phyloP scores from a whole-genome alignment of 2,113 vertebrate species.

The Epinephelus cyanopodus region DNA sequence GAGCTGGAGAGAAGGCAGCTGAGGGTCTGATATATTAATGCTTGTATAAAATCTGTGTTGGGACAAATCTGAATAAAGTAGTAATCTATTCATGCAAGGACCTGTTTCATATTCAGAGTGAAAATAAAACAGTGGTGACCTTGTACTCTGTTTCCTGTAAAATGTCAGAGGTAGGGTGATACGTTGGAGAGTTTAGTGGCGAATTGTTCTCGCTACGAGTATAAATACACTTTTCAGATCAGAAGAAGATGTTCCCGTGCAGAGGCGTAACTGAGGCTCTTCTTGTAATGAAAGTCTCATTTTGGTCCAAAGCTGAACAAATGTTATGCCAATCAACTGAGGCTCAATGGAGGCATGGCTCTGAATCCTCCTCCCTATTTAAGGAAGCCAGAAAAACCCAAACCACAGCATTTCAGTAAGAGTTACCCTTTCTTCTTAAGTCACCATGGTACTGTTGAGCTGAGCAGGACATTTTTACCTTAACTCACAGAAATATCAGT shows the following conservation, averaged over 20 bases:
- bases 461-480: neutral
- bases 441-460: slow-evolving; percentile 8
- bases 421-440: slow-evolving; percentile 7
- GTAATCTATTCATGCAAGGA: slow-evolving; percentile 76
- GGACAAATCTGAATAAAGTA: slow-evolving; percentile 82
- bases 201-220: slow-evolving; percentile 62
- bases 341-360: slow-evolving; percentile 71
- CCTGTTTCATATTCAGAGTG: slow-evolving; percentile 74
- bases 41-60: slow-evolving; percentile 73
- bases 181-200: slow-evolving; percentile 69
- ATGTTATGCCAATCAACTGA: slow-evolving; percentile 74
- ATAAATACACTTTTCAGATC: slow-evolving; percentile 71
- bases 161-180: slow-evolving; percentile 75
- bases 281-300: slow-evolving; percentile 74
- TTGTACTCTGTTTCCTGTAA: slow-evolving; percentile 72
- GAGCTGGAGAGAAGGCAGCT: slow-evolving; percentile 38
- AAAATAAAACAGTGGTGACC: slow-evolving; percentile 76
- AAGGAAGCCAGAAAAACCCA: slow-evolving; percentile 53
- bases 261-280: slow-evolving; percentile 64
- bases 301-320: slow-evolving; percentile 75
- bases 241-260: slow-evolving; percentile 65
- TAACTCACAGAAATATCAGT: slow-evolving; percentile 23
- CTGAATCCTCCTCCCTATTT: slow-evolving; percentile 69
- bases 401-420: slow-evolving; percentile 41
- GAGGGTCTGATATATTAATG: slow-evolving; percentile 70